phyloP scores from a whole-genome alignment of 2,888 invertebrate species.

The Amphipyra berbera region DNA sequence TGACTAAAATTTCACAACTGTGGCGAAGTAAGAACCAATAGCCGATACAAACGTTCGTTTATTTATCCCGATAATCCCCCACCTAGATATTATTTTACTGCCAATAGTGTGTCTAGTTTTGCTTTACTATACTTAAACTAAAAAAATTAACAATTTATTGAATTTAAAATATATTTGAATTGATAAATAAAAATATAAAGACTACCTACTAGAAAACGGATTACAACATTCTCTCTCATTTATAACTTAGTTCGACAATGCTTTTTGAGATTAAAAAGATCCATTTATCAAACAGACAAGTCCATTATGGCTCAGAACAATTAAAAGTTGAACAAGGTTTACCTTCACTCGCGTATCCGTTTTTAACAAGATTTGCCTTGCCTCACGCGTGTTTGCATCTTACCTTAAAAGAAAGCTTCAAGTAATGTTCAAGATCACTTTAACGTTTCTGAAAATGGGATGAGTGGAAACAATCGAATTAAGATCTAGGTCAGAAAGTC shows the following conservation, averaged over 20 bases:
- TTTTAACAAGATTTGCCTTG: constrained; percentile 9
- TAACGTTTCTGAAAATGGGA: constrained; percentile 1
- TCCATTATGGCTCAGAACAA: constrained; percentile 5
- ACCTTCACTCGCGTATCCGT: neutral
- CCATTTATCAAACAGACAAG: neutral
- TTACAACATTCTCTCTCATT: too few relatives aligned
- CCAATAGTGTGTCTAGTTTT: too few relatives aligned
- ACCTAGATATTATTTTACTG: too few relatives aligned
- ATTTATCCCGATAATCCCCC: too few relatives aligned
- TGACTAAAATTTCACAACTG: too few relatives aligned
- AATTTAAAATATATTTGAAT: too few relatives aligned
- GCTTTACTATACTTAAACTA: too few relatives aligned
- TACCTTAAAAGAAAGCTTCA: constrained; percentile 2
- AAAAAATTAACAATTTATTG: too few relatives aligned
- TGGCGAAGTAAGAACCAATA: too few relatives aligned
- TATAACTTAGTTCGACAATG: neutral
- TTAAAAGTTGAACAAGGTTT: constrained; percentile 15
- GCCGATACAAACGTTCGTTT: too few relatives aligned
- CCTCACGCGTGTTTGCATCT: constrained; percentile 1
- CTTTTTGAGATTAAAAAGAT: neutral
- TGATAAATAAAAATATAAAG: too few relatives aligned
- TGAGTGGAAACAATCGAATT: neutral
- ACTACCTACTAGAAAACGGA: too few relatives aligned
- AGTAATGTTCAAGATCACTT: constrained; percentile 4
- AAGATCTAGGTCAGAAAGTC: neutral